These are phyloP conservation scores for Podabrus alpinus DNA, from an alignment of 2,888 invertebrate genomes.

Conservation along the genomic window DNA sequence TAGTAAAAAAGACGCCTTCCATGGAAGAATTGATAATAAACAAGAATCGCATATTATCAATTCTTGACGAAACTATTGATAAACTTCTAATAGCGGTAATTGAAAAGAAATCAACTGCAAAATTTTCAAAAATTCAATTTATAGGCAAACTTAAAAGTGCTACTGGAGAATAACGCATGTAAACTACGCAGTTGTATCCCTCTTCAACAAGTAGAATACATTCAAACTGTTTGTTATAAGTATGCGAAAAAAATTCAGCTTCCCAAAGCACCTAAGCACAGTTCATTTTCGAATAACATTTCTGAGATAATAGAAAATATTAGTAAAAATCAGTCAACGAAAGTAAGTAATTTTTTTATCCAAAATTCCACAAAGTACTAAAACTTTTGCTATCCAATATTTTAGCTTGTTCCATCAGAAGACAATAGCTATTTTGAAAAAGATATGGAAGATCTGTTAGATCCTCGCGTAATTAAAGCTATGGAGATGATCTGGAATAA, in stretches of 20 bases:
- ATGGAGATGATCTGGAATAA: not conserved
- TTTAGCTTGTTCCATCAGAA: not conserved
- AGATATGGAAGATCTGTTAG: not conserved
- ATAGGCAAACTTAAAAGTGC: not conserved
- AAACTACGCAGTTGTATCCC: not conserved
- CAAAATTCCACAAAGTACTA: not conserved
- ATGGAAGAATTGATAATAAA: constrained; percentile 10
- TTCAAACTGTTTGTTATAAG: not conserved
- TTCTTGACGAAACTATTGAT: not conserved
- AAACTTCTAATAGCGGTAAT: constrained; percentile 9
- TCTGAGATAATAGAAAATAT: not conserved
- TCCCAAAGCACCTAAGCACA: not conserved
- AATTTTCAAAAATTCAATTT: not conserved
- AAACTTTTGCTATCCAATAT: not conserved
- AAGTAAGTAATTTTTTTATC: not conserved
- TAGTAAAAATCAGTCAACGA: not conserved
- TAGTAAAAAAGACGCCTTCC: not conserved
- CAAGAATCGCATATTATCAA: constrained; percentile 51
- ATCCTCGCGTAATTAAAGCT: not conserved
- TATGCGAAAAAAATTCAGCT: not conserved
- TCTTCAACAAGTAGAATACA: not conserved
- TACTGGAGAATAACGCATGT: not conserved
- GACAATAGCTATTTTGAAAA: not conserved
- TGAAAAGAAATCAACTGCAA: not conserved
- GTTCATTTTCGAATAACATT: not conserved